Base-by-base conservation (phyloP, 2,113 vertebrate species). In the Prionailurus viverrinus region DNA sequence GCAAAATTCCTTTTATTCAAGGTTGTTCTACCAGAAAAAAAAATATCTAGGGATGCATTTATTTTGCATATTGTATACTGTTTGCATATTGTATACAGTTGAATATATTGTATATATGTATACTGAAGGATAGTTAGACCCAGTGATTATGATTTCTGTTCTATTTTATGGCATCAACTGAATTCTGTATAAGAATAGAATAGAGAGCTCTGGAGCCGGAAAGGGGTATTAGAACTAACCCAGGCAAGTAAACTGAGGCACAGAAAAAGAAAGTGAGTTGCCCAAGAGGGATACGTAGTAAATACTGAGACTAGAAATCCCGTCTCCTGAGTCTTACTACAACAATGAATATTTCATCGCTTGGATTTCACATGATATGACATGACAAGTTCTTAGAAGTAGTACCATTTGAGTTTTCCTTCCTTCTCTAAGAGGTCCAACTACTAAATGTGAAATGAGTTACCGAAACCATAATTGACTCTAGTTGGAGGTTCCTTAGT, bases 291-390 rank as follows among this genome's bases (percentile, higher is more conserved):
- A 84, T 39, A 61, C 25, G 48, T 80, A 69, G 25, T 55, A 80
- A 94, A 88, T 61, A 69, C 5, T 89, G 66, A 95, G 48, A 86
- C 14, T 95, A 84, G 53, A 94, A 92, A 84, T 83, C 27, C 73
- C 58, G 95, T 96, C 41, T 96, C 97, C 73, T 83, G 74, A 96
- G 92, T 80, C 1, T 76, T 36, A 65, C 87, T 83, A 89, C 1
- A 89, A 19, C 25, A 58, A 41, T 36, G 93, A 90, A 51, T 89
- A 92, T 76, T 80, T 9, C 29, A 76, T 88, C 90, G 33, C 31
- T 84, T 87, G 65, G 45, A 87, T 89, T 81, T 94, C 39, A 83
- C 51, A 51, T 68, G 33, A 3, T 86, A 68, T 55, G 41, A 90
- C 31, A 3, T 90, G 48, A 83, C 84, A 95, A 79, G 51, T 74